Conservation (phyloP, 2,888 invertebrate species). For the Himalopsyche japonica region DNA sequence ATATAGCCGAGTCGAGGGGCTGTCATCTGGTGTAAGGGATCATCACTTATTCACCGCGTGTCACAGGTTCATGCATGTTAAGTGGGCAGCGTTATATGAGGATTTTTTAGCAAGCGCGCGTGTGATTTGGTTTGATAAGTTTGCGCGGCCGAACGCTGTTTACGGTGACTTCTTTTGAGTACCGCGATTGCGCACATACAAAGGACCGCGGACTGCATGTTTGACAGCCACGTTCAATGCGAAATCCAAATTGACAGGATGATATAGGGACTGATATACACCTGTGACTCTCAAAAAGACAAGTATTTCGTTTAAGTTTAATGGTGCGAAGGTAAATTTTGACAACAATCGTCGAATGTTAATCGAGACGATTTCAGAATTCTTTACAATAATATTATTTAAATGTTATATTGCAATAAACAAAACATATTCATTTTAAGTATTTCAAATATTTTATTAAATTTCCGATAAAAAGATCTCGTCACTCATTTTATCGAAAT, state of each 20-base stretch:
- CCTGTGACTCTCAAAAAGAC: not conserved
- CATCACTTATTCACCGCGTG: conserved; percentile 37
- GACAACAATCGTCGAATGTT: too few species aligned
- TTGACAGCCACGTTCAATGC: not conserved
- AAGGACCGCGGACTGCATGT: not conserved
- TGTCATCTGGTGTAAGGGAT: conserved; percentile 13
- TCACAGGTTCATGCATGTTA: conserved; percentile 36
- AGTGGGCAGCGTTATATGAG: conserved; percentile 31
- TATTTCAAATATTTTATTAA: too few species aligned
- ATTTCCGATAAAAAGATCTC: too few species aligned
- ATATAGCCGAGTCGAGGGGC: conserved; percentile 22
- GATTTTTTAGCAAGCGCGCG: conserved; percentile 39
- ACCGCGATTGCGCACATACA: not conserved
- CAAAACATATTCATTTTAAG: too few species aligned
- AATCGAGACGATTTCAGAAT: too few species aligned
- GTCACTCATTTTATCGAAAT: too few species aligned
- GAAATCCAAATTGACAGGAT: not conserved
- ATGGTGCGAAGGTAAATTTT: not conserved
- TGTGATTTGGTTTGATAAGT: conserved; percentile 41
- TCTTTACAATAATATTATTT: too few species aligned
- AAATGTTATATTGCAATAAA: too few species aligned
- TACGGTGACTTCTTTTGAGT: not conserved
- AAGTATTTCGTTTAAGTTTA: not conserved
- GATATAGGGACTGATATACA: not conserved
- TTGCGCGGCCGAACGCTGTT: not conserved